These are phyloP conservation scores for Heptranchias perlo DNA, from an alignment of 2,113 vertebrate species.

Conservation along the genomic window DNA sequence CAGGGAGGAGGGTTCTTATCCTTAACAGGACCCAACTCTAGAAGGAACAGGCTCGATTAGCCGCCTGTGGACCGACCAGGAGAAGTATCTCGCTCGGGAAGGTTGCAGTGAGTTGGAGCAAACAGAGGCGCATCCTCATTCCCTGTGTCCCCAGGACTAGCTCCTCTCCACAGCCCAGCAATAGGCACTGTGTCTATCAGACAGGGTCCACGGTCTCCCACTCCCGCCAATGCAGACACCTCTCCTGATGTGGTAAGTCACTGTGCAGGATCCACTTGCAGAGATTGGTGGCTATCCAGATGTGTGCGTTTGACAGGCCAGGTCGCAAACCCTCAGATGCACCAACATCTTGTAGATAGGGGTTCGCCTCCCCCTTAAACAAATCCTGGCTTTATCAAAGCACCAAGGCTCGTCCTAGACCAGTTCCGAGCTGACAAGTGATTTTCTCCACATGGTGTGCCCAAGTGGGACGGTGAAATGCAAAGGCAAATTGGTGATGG, in stretches of 20 bases:
- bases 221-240: neutral
- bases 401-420: too few species aligned
- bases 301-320: neutral
- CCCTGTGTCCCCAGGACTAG: neutral
- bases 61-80: neutral
- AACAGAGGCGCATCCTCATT: neutral
- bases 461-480: neutral
- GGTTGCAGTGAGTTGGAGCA: neutral
- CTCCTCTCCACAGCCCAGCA: neutral
- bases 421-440: neutral
- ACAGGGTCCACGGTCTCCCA: neutral
- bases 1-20: neutral
- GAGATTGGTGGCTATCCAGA: neutral
- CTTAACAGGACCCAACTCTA: neutral
- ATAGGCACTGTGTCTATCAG: neutral
- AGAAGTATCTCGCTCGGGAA: neutral
- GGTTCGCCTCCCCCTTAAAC: neutral
- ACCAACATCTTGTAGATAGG: neutral
- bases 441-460: neutral
- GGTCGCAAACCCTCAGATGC: neutral
- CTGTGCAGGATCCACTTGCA: neutral
- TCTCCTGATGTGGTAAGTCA: neutral
- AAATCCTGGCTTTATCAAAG: conserved; percentile 9
- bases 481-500: neutral
- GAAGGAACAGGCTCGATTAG: neutral